A percentile compares a stretch with the other conserved stretches of the same genome.
These are phyloP conservation scores for Acanthochromis polyacanthus DNA, from an alignment of 2,113 vertebrate species.

Conservation along the genomic window DNA sequence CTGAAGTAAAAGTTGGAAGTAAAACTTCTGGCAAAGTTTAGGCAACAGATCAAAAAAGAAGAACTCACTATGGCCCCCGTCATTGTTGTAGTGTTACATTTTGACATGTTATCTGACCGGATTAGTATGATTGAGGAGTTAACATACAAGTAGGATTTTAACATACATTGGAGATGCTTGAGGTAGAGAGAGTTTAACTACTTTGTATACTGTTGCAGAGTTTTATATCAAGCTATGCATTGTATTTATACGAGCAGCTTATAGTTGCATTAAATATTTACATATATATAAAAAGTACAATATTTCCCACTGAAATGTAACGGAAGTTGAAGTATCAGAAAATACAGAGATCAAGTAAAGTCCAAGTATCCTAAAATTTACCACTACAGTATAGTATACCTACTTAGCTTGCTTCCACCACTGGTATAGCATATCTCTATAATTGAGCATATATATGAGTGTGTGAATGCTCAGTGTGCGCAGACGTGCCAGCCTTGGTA, in stretches of 20 bases:
- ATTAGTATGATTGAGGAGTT: neutral
- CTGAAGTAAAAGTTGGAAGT: no score
- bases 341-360: no score
- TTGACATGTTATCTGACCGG: no score
- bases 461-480: neutral
- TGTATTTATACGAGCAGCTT: no score
- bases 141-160: neutral
- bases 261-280: no score
- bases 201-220: neutral
- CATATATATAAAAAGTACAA: no score
- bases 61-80: neutral
- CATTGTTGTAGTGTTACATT: neutral
- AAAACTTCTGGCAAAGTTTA: no score
- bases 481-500: slow-evolving; percentile 61
- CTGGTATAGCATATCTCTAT: neutral
- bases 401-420: neutral
- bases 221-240: neutral
- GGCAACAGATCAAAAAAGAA: no score
- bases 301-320: no score
- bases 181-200: neutral
- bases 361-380: no score
- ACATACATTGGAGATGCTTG: neutral
- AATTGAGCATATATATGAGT: neutral
- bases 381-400: no score
- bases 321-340: no score